Evolutionary conservation across 2,113 vertebrate species (phyloP), one percentile per base, ranked within the genome.

Genomic region (Conger conger): DNA sequence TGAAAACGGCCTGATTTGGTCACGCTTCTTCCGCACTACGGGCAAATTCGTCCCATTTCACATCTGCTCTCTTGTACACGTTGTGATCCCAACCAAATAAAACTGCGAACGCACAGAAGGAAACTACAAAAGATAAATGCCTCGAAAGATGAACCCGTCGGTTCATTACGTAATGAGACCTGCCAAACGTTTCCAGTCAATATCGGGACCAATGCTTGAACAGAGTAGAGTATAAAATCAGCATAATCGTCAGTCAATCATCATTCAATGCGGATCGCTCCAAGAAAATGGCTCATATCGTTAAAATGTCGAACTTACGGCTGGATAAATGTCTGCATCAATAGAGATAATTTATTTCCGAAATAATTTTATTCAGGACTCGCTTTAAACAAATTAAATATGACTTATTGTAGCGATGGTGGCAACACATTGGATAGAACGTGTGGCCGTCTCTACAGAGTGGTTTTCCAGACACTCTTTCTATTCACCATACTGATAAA

Each of bases 31-130:
- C 76, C 33, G 9, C 15, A 79, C 50, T 84, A 42, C 37, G 27
- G 54, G 53, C 77, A 50, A 84, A 79, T 84, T 84, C 5, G 37
- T 68, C 83, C 37, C 83, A 84, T 84, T 84, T 84, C 77, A 84
- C 77, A 84, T 84, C 83, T 84, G 53, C 23, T 15, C 53, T 84
- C 80, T 30, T 20, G 38, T 5, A 36, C 20, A 76, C 83, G 60
- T 79, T 79, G 83, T 80, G 36, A 84, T 79, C 83, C 77, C 33
- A 63, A 84, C 23, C 54, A 77, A n/a, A 80, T 84, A 79, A 60
- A 33, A 84, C 36, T 17, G 37, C 53, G 1, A 37, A 33, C 27
- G 36, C 42, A 50, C 83, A 80, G 76, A 35, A 57, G 77, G 77
- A 84, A 79, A 80, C n/a, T 27, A n/a, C 63, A 60, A 35, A 37